Percentiles rank a stretch among this genome's conserved stretches.
These are phyloP conservation scores for Thaleichthys pacificus DNA, from an alignment of 2,797 vertebrate species.

Conservation along the genomic window DNA sequence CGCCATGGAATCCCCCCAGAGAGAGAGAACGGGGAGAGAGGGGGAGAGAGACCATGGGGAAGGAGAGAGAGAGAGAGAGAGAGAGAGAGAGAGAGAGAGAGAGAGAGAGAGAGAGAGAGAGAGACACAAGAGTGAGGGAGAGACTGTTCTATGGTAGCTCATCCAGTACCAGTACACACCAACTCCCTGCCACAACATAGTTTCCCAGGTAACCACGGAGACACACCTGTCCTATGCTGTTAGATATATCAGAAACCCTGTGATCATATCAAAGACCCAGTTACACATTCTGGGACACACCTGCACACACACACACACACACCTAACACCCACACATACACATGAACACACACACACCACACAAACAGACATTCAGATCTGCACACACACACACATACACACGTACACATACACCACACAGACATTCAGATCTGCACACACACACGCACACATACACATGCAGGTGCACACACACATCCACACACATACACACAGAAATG, in stretches of 20 bases:
- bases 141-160: neutral
- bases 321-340: neutral
- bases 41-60: neutral
- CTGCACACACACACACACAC: neutral
- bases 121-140: neutral
- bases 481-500: neutral
- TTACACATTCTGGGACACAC: neutral
- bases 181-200: no score
- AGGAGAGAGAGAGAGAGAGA: slow-evolving; percentile 1
- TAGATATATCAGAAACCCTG: slow-evolving; percentile 42
- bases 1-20: slow-evolving; percentile 51
- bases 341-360: neutral
- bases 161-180: no score
- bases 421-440: neutral
- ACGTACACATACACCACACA: no score
- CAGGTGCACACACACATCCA: slow-evolving; percentile 1
- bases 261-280: neutral
- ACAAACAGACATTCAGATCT: neutral
- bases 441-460: neutral
- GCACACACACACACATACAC: neutral
- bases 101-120: slow-evolving; percentile 5
- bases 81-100: neutral
- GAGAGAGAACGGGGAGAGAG: slow-evolving; percentile 7
- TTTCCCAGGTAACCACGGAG: slow-evolving; percentile 20
- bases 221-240: slow-evolving; percentile 48